phyloP scores from a whole-genome alignment of 2,888 invertebrate genomes.

The Coremacera marginata region DNA sequence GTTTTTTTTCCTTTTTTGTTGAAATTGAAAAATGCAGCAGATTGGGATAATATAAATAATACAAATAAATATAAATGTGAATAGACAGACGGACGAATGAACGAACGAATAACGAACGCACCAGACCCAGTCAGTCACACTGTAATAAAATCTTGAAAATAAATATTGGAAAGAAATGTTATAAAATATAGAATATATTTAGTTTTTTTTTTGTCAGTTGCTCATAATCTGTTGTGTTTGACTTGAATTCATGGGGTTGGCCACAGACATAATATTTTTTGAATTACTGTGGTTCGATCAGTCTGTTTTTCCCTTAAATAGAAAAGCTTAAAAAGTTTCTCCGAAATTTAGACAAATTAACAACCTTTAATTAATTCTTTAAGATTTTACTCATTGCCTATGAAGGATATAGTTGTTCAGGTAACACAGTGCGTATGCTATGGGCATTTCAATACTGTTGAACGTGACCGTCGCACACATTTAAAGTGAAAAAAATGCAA shows the following conservation, averaged over 20 bases:
- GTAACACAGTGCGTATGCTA: too few species aligned
- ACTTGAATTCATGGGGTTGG: not conserved
- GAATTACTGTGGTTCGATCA: not conserved
- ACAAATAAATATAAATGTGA: slow-evolving; percentile 25
- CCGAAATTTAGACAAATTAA: too few species aligned
- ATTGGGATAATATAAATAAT: slow-evolving; percentile 33
- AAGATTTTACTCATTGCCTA: too few species aligned
- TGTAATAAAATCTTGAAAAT: slow-evolving; percentile 9
- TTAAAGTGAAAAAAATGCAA: too few species aligned
- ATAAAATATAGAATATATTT: slow-evolving; percentile 2
- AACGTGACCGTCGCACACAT: too few species aligned
- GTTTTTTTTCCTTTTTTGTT: not conserved
- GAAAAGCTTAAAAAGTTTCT: too few species aligned
- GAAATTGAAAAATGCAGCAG: slow-evolving; percentile 25
- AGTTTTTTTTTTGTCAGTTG: not conserved
- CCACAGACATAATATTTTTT: not conserved
- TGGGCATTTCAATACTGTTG: too few species aligned
- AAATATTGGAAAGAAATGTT: not conserved
- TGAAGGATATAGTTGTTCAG: too few species aligned
- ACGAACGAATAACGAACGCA: not conserved
- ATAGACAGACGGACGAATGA: not conserved
- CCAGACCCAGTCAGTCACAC: not conserved
- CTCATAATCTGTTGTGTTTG: slow-evolving; percentile 21
- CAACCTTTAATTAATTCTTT: too few species aligned
- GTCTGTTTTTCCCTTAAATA: too few species aligned